Percentiles rank a stretch among this genome's conserved stretches.
Conservation (phyloP, 2,797 vertebrate genomes). For the Anguilla megastoma region DNA sequence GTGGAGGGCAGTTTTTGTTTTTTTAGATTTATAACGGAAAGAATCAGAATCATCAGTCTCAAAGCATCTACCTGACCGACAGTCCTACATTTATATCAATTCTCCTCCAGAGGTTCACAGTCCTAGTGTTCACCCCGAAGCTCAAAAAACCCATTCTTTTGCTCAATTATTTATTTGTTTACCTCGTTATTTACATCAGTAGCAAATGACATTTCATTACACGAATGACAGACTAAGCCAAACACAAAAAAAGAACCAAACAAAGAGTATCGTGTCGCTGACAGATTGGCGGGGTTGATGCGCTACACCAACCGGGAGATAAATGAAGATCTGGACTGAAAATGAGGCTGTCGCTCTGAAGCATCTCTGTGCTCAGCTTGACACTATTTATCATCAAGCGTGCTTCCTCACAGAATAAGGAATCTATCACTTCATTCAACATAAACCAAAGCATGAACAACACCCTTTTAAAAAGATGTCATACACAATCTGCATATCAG, state of each 20-base stretch:
- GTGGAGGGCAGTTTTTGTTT: not conserved
- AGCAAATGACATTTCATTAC: constrained; percentile 53
- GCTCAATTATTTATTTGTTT: constrained; percentile 68
- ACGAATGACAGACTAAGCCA: constrained; percentile 39
- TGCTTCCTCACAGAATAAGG: not conserved
- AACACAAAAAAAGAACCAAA: constrained; percentile 52
- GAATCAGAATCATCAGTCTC: not conserved
- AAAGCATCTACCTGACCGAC: not conserved
- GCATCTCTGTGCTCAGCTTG: not conserved
- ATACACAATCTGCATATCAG: constrained; percentile 41
- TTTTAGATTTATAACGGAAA: not conserved
- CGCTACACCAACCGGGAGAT: constrained; percentile 13
- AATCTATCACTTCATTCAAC: not conserved
- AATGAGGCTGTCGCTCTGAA: not conserved
- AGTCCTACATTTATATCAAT: not conserved
- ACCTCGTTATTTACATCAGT: constrained; percentile 64
- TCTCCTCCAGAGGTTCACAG: not conserved
- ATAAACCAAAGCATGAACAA: not conserved
- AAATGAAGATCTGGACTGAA: not conserved
- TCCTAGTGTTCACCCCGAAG: not conserved
- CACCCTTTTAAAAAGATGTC: not conserved
- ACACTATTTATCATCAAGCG: not conserved
- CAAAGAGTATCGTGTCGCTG: constrained; percentile 34
- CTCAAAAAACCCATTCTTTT: constrained; percentile 49
- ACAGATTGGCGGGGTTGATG: constrained; percentile 43